Evolutionary conservation across 2,113 vertebrate species (phyloP).

Genomic region (Hystrix brachyura): DNA sequence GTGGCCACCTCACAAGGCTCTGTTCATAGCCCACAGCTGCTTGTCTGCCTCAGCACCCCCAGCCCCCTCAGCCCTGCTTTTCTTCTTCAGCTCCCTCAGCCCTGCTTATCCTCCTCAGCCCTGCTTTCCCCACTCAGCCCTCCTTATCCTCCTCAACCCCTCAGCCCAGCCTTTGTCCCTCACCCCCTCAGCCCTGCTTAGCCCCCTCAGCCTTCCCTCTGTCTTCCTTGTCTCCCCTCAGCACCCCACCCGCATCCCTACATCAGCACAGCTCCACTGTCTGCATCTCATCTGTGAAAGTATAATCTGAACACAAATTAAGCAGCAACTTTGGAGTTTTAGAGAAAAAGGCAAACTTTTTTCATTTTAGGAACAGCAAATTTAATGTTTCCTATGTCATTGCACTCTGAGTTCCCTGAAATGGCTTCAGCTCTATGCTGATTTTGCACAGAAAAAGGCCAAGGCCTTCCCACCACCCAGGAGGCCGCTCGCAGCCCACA

Average conservation of each 20-base stretch:
- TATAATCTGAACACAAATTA: neutral
- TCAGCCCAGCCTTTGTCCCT: neutral
- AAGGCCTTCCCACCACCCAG: neutral
- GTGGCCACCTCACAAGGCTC: neutral
- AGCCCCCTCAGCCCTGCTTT: too few species aligned
- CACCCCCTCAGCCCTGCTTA: neutral
- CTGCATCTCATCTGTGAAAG: neutral
- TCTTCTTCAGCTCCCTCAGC: neutral
- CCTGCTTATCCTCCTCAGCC: neutral
- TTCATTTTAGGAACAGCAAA: constrained; percentile 60
- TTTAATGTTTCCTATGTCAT: neutral
- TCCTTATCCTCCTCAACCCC: neutral
- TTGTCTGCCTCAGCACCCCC: neutral
- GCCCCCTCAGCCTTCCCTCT: neutral
- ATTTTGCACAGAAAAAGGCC: constrained; percentile 42
- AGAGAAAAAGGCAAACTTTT: constrained; percentile 31
- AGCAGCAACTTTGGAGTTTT: constrained; percentile 3
- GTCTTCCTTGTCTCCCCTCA: neutral
- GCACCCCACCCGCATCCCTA: fast-evolving
- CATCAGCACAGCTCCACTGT: neutral
- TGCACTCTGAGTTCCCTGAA: constrained; percentile 17
- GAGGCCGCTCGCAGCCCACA: neutral
- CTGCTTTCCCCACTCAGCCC: neutral
- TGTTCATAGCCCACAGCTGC: neutral
- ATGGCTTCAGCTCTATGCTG: constrained; percentile 66